Conservation (phyloP, 2,113 vertebrate genomes). For the Colossoma macropomum region DNA sequence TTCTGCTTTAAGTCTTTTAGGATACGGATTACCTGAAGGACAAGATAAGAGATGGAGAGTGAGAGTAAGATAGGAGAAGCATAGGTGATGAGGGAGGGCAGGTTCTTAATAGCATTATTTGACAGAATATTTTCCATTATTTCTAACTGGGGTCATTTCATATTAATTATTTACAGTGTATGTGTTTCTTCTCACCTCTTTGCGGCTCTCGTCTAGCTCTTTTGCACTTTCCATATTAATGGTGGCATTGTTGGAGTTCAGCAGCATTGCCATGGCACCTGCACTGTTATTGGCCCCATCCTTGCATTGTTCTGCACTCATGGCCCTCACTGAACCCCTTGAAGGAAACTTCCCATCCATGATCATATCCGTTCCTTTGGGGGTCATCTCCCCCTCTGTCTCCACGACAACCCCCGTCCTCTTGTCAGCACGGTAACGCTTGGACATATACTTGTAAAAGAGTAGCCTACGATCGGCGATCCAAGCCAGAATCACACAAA, state of each 20-base stretch:
- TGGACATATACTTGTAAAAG: conserved; percentile 97
- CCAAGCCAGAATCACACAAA: conserved; percentile 94
- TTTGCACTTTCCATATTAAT: conserved; percentile 81
- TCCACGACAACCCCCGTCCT: conserved; percentile 93
- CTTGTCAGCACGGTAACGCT: conserved; percentile 92
- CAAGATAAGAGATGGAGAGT: background rate
- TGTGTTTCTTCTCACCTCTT: conserved; percentile 76
- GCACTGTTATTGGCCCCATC: conserved; percentile 34
- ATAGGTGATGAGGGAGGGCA: too few relatives aligned
- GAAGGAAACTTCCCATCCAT: conserved; percentile 81
- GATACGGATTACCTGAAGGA: conserved; percentile 87
- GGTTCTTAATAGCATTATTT: too few relatives aligned
- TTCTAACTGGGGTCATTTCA: too few relatives aligned
- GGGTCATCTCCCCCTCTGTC: conserved; percentile 85
- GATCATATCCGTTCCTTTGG: conserved; percentile 84
- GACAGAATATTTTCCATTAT: too few relatives aligned
- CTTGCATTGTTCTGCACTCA: conserved; percentile 62
- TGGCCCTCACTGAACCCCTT: conserved; percentile 53
- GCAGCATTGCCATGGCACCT: conserved; percentile 52
- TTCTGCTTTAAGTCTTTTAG: conserved; percentile 95
- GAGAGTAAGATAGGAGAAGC: background rate
- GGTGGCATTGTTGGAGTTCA: conserved; percentile 72
- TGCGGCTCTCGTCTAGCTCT: conserved; percentile 91
- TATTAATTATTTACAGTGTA: background rate
- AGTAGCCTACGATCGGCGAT: conserved; percentile 93